Evolutionary conservation across 2,888 invertebrate species (phyloP).

Genomic region (Cheilosia urbana): DNA sequence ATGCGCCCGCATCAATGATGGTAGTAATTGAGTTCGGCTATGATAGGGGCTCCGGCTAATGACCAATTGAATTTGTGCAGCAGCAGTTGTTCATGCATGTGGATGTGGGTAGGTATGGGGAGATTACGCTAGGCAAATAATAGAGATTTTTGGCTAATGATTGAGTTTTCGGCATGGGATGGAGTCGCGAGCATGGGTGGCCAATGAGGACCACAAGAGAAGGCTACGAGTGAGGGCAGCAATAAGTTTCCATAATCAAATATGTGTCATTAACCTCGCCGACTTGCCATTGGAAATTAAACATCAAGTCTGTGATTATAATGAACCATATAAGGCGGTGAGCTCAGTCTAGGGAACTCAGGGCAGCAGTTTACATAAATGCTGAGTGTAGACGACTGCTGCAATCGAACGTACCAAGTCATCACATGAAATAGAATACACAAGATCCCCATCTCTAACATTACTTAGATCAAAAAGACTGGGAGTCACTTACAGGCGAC

Average conservation of each 20-base stretch:
- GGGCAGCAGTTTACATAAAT: too few relatives aligned
- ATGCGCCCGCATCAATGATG: conserved; percentile 47
- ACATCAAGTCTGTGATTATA: too few relatives aligned
- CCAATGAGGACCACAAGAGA: conserved; percentile 2
- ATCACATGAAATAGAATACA: too few relatives aligned
- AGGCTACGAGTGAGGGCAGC: neutral
- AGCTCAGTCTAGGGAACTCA: too few relatives aligned
- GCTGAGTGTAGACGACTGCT: too few relatives aligned
- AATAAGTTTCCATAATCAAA: neutral
- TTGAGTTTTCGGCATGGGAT: conserved; percentile 32
- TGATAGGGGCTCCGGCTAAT: conserved; percentile 45
- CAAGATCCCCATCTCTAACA: too few relatives aligned
- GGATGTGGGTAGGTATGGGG: conserved; percentile 27
- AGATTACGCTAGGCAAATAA: conserved; percentile 53
- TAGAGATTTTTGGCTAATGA: conserved; percentile 66
- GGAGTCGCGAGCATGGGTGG: conserved; percentile 44
- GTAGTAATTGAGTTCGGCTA: conserved; percentile 27
- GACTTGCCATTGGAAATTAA: too few relatives aligned
- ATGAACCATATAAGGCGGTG: too few relatives aligned
- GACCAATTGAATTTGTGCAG: conserved; percentile 68
- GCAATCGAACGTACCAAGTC: too few relatives aligned
- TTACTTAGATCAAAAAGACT: too few relatives aligned
- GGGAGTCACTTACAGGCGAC: too few relatives aligned
- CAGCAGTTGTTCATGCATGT: conserved; percentile 56
- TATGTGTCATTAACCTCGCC: too few relatives aligned